Evolutionary conservation across 2,888 invertebrate genomes (phyloP).

Genomic region (Drosophila meridiana): DNA sequence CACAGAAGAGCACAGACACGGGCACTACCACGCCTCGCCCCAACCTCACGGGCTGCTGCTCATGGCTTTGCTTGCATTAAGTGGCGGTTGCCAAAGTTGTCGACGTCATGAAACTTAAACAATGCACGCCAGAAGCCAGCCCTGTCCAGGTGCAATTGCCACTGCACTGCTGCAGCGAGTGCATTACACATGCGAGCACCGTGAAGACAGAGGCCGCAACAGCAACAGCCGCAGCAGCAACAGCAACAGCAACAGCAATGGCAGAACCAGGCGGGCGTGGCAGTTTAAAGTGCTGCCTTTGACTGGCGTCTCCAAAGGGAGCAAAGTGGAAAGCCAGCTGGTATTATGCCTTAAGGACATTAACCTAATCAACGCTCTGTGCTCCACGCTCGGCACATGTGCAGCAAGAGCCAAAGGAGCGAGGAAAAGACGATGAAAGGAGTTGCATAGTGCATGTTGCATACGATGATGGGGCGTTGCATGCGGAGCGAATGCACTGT

Average conservation of each 20-base stretch:
- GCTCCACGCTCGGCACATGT: slow-evolving; percentile 32
- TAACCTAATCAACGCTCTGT: slow-evolving; percentile 74
- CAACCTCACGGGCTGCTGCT: slow-evolving; percentile 15
- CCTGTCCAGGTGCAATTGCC: slow-evolving; percentile 25
- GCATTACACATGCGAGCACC: slow-evolving; percentile 39
- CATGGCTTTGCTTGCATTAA: slow-evolving; percentile 66
- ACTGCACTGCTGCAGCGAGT: slow-evolving; percentile 37
- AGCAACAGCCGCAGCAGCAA: neutral
- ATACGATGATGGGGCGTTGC: slow-evolving; percentile 13
- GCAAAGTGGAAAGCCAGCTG: slow-evolving; percentile 48
- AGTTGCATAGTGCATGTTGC: slow-evolving; percentile 18
- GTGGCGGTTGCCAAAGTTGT: slow-evolving; percentile 76
- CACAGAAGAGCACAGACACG: slow-evolving; percentile 16
- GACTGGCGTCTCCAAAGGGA: slow-evolving; percentile 33
- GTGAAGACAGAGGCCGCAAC: slow-evolving; percentile 21
- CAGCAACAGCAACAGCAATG: neutral
- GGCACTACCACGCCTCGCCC: slow-evolving; percentile 20
- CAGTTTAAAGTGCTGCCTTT: slow-evolving; percentile 50
- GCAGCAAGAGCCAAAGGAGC: neutral
- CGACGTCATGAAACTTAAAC: slow-evolving; percentile 75
- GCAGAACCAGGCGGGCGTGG: slow-evolving; percentile 1
- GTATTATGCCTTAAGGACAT: slow-evolving; percentile 72
- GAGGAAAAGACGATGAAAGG: neutral
- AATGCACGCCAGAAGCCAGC: slow-evolving; percentile 54
- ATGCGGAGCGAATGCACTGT: slow-evolving; percentile 12